A percentile compares a stretch with the other conserved stretches of the same genome.
These are phyloP conservation scores for Notechis scutatus DNA, from an alignment of 2,113 vertebrate species.

Conservation along the genomic window DNA sequence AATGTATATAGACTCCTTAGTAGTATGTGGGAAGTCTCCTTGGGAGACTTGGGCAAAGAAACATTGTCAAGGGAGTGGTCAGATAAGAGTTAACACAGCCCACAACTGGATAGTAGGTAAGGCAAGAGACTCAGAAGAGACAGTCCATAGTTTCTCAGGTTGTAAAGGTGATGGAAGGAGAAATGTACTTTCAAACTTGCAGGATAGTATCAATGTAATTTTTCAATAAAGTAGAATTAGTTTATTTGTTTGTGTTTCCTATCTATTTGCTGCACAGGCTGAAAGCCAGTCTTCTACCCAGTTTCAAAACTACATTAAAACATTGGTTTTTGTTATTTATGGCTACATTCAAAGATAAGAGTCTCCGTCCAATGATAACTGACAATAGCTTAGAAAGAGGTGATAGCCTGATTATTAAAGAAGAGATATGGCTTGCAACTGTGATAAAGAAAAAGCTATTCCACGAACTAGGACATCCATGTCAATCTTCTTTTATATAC, in stretches of 20 bases:
- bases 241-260: too few species aligned
- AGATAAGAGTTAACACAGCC: neutral
- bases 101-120: neutral
- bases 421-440: neutral
- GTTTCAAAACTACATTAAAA: neutral
- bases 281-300: neutral
- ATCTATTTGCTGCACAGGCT: too few species aligned
- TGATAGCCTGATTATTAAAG: neutral
- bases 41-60: neutral
- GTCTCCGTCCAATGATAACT: neutral
- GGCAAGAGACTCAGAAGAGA: neutral
- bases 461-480: neutral
- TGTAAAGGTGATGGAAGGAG: neutral
- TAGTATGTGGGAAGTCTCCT: neutral
- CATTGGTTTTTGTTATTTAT: neutral
- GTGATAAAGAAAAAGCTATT: neutral
- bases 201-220: too few species aligned
- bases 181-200: neutral
- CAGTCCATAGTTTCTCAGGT: neutral
- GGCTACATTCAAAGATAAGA: neutral
- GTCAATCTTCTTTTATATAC: neutral
- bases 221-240: too few species aligned
- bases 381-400: neutral
- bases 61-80: neutral
- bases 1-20: neutral